Base-by-base conservation (phyloP, 1,140 invertebrate genomes). In the Tenebrio molitor region DNA sequence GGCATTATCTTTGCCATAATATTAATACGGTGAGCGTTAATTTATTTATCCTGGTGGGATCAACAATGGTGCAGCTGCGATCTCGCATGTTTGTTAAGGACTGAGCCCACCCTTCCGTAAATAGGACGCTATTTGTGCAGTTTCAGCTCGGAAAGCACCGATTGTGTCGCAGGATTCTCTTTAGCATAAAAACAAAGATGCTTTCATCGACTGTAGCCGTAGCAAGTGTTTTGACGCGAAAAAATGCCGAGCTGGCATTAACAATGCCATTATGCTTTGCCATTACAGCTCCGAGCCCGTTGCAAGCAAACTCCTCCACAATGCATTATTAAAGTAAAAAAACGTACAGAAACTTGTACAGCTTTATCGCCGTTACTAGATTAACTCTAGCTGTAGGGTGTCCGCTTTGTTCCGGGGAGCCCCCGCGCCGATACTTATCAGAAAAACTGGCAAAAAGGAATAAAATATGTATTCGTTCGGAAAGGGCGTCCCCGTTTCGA, bases 311-410 rank as follows among this genome's bases (percentile, higher is more conserved):
- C 44, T 50, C n/a, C 44, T 50, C 44, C 44, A 50, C 44, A 21
- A 21, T 21, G 44, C 44, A 50, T 50, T 50, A 29, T 58, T 58
- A 58, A 58, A 58, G 15, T 58, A 58, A 58, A 58, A 58, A 58
- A 29, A 17, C 50, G n/a, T n/a, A n/a, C 16, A 17, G 23, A 17
- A 50, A 50, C 44, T 50, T 21, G 44, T 50, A 50, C 44, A 50
- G 44, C 19, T 25, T 58, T 29, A 58, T 29, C 21, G 50, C 23
- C 29, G 29, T 53, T 19, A 8, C 21, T 66, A 42, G 36, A 41
- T 42, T 46, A 65, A 65, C 58, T 63, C 33, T 34, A 63, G 34
- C 34, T 21, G 34, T 15, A n/a, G 25, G 25, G 25, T 63, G 25
- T 17, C 25, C 21, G 21, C n/a, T n/a, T n/a, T n/a, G n/a, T n/a